Evolutionary conservation across 1,140 invertebrate genomes (phyloP).

Genomic region (Planococcus citri): DNA sequence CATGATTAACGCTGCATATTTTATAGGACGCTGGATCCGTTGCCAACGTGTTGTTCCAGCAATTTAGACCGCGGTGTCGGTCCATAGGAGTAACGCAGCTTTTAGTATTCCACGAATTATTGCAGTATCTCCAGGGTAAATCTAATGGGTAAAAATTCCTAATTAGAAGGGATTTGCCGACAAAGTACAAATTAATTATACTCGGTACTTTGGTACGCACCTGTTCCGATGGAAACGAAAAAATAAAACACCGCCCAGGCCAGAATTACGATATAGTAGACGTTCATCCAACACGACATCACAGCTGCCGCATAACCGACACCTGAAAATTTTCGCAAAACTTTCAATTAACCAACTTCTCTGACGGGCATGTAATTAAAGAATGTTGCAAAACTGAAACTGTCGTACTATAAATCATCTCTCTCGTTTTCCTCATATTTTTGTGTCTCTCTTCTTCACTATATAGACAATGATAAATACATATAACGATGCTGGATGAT

Average conservation of each 20-base stretch:
- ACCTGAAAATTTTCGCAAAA: constrained; percentile 42
- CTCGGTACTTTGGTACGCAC: constrained; percentile 46
- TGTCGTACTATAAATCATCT: too few species aligned
- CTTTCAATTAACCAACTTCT: background rate
- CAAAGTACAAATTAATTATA: too few species aligned
- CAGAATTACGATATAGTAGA: constrained; percentile 97
- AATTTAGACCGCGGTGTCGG: constrained; percentile 49
- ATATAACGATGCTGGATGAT: too few species aligned
- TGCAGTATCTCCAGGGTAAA: constrained; percentile 89
- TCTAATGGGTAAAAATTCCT: constrained; percentile 38
- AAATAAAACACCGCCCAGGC: constrained; percentile 98
- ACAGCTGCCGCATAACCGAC: constrained; percentile 97
- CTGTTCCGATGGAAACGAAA: constrained; percentile 73
- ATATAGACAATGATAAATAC: too few species aligned
- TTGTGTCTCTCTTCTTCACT: too few species aligned
- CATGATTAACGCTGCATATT: constrained; percentile 52
- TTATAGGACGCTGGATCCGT: constrained; percentile 37
- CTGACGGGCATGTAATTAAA: too few species aligned
- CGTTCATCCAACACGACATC: constrained; percentile 98
- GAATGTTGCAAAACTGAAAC: too few species aligned
- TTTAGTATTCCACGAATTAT: constrained; percentile 84
- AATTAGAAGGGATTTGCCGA: too few species aligned
- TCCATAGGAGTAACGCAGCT: constrained; percentile 72
- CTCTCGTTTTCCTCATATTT: too few species aligned
- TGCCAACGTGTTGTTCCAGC: constrained; percentile 41